Base-by-base conservation (phyloP, 2,888 invertebrate genomes). In the Drosophila falleni region DNA sequence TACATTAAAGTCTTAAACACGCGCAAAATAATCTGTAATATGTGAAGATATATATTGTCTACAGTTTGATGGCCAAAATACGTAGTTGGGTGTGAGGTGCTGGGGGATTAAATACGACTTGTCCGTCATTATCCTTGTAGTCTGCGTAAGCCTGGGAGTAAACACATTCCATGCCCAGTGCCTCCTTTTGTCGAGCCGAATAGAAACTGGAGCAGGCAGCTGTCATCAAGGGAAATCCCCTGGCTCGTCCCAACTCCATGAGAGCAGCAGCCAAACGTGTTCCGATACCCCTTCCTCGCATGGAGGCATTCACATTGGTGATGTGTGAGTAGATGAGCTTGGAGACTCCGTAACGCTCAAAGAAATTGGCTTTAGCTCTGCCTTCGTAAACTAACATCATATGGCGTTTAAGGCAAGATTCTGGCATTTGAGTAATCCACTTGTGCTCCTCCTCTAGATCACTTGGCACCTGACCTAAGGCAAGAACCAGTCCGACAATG, bases 141-240 rank as follows among this genome's bases (percentile, higher is more conserved):
- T 88, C 80, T 9, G 46, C 67, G 55, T 80, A 88, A 42, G 74
- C 67, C 6, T 67, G 33, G 0, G 65, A 65, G 56, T 76, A 64
- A 5, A 84, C 53, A 13, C 74, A 72, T 10, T 80, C 74, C 87
- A 89, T 87, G 4, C 72, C 75, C 37, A 86, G 53, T 9, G 70
- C 62, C 59, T 82, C 71, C 26, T 82, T 83, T n/a, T 85, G 71
- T 10, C 77, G 73, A 5, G 78, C 78, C 5, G 88, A 81, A 63
- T 79, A 89, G 8, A 77, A 65, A 55, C 87, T 89, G 1, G 86
- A 80, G 51, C 86, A 89, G 65, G 81, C 78, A 19, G 71, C 75
- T 6, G 64, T 59, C 13, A 80, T 76, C 13, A 81, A 4, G 10
- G 75, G 58, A 37, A 73, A 81, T 6, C 79, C 78, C 23, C 80